Base-by-base conservation (phyloP, 2,797 vertebrate species). In the Dermochelys coriacea region DNA sequence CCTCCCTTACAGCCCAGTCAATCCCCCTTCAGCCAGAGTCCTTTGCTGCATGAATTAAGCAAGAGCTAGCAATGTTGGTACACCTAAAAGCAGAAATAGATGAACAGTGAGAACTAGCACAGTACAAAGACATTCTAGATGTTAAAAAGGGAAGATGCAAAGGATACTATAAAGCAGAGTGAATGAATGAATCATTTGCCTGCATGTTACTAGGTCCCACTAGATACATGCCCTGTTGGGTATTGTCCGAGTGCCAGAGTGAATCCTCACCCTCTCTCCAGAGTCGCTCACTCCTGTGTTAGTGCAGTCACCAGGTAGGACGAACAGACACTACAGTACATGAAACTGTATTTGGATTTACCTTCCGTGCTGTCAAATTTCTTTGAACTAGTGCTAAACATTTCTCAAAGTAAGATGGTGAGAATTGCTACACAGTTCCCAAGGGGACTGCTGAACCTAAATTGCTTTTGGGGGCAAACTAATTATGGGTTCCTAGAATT, bases 111-210 rank as follows among this genome's bases (percentile, higher is more conserved):
- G 51, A 47, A 81, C 31, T 71, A 55, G 37, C 34, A 50, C 25
- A 15, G 2, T 5, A 50, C 0, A 1, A n/a, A 89, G 61, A 82
- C 61, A 93, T 31, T 79, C 49, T 83, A 19, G 0, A 0, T 31
- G 81, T 31, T 52, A 74, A 29, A 84, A 93, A 37, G 47, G 25
- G 77, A 29, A 77, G 27, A 91, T 45, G 74, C 50, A 0, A 0
- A 86, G 74, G 57, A 91, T 52, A 80, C n/a, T 57, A 88, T 6
- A 59, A 91, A 84, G 83, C 15, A 83, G 86, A 11, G 34, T n/a
- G 37, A 41, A 37, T 71, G 21, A 29, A 81, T 23, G 21, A 85
- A 89, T 27, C 68, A 47, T 74, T 86, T 18, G 41, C 34, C 41
- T 75, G 45, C 21, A 34, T 80, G 82, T 27, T 50, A 41, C 9